Evolutionary conservation across 2,888 invertebrate genomes (phyloP).

Genomic region (Anthophora plumipes): DNA sequence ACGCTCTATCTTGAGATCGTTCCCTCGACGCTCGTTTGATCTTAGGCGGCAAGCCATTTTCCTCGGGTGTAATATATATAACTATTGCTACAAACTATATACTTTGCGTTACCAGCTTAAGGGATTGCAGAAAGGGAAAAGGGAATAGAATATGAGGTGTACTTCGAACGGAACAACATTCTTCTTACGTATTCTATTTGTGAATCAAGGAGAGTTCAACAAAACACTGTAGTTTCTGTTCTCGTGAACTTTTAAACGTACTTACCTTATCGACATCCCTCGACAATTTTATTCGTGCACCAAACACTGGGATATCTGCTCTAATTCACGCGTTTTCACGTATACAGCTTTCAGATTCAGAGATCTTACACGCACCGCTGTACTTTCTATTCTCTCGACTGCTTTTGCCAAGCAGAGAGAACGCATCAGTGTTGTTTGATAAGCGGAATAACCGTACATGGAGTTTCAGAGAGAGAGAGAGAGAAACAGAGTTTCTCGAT

Average conservation of each 20-base stretch:
- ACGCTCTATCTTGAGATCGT: background rate
- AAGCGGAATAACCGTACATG: background rate
- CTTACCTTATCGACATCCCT: background rate
- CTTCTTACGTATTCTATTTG: slow-evolving; percentile 53
- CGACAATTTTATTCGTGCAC: background rate
- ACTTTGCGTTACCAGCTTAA: slow-evolving; percentile 34
- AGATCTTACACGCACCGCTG: background rate
- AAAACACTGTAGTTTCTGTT: background rate
- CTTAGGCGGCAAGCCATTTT: slow-evolving; percentile 48
- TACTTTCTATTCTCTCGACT: background rate
- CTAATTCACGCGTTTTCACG: background rate
- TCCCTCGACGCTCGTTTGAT: slow-evolving; percentile 52
- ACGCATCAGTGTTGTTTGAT: background rate
- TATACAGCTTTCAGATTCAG: background rate
- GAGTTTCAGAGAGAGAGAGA: too few relatives aligned
- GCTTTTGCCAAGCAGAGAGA: background rate
- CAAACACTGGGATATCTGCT: background rate
- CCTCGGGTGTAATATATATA: slow-evolving; percentile 38
- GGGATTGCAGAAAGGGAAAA: slow-evolving; percentile 53
- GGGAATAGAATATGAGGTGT: slow-evolving; percentile 60
- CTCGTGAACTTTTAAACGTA: slow-evolving; percentile 13
- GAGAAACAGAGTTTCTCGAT: background rate
- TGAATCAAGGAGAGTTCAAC: slow-evolving; percentile 42
- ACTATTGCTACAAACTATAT: slow-evolving; percentile 41
- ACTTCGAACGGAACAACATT: slow-evolving; percentile 18